Evolutionary conservation across 2,797 vertebrate species (phyloP), one percentile per base, ranked within the genome.

Genomic region (Squalus acanthias): DNA sequence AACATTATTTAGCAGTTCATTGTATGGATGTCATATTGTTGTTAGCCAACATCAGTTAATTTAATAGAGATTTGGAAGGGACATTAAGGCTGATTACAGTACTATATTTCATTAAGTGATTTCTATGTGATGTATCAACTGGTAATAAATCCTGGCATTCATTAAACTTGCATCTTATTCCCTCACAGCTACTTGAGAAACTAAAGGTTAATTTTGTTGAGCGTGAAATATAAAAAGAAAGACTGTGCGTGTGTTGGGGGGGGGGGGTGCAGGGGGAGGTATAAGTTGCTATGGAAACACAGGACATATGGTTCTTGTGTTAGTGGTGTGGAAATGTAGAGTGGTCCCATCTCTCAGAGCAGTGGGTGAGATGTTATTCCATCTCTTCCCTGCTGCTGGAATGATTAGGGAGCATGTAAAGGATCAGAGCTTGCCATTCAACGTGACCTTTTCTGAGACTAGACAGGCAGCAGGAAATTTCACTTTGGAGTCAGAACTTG

Each of bases 321-420:
- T 60, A 57, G 94, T 29, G 29, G 70, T 76, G 67, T 95, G 53
- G 70, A 95, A 95, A 12, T 72, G 46, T 33, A 76, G 94, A 95
- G 70, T 95, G 94, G 94, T 95, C 70, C 94, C 94, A 95, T 95
- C 94, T 95, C 94, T 95, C 94, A 95, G 94, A 95, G 53, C 94
- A 95, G 94, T 95, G 94, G 94, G 94, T 95, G 94, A 95, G 94
- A 95, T 95, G 94, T 95, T 95, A 95, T 95, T 95, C 94, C 70
- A 76, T 95, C 94, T 95, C 94, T 76, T 95, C 94, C 94, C 94
- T 95, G 94, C 94, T 95, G 94, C 50, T 95, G 94, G 94, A 95
- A 95, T 95, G 94, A 95, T 95, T 76, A 95, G 50, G 94, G 94
- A 95, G 70, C 94, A 95, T 95, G 94, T 95, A 76, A 72, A 95